These are phyloP conservation scores for Micrasema longulum DNA, from an alignment of 1,140 invertebrate genomes.

Conservation along the genomic window DNA sequence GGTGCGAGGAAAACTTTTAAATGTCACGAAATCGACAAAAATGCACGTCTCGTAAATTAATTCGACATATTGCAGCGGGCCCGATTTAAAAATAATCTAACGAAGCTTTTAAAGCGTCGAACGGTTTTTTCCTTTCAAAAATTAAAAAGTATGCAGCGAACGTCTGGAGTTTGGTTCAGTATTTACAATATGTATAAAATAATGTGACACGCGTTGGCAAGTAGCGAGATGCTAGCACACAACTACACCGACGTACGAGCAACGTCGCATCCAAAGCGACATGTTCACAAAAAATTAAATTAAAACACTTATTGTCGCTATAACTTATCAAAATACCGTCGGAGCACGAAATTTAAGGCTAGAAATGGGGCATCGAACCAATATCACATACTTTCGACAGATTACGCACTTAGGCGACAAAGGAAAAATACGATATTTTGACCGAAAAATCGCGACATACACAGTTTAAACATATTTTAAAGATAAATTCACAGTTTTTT, in stretches of 20 bases:
- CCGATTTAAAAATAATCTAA: no score
- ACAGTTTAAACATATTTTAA: slow-evolving; percentile 2
- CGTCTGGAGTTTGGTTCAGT: not conserved
- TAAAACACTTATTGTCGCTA: slow-evolving; percentile 17
- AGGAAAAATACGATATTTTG: slow-evolving; percentile 13
- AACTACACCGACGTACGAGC: slow-evolving; percentile 35
- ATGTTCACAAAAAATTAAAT: slow-evolving; percentile 32
- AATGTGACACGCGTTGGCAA: slow-evolving; percentile 61
- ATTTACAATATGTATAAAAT: slow-evolving; percentile 35
- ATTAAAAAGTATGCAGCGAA: not conserved
- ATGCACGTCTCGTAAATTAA: no score
- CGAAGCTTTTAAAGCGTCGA: no score
- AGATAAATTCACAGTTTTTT: slow-evolving; percentile 2
- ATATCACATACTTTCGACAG: slow-evolving; percentile 22
- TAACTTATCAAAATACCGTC: slow-evolving; percentile 19
- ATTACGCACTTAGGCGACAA: slow-evolving; percentile 31
- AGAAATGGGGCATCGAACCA: slow-evolving; percentile 1
- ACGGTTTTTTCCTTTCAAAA: no score
- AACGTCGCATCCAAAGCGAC: slow-evolving; percentile 36
- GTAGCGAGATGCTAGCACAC: slow-evolving; percentile 46
- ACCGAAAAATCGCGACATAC: slow-evolving; percentile 13
- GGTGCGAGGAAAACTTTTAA: slow-evolving; percentile 16
- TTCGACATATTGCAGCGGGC: no score
- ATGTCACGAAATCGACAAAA: slow-evolving; percentile 29
- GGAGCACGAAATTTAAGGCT: not conserved